These are phyloP conservation scores for Xyliphius kryptos DNA, from an alignment of 2,113 vertebrate genomes.

Conservation along the genomic window DNA sequence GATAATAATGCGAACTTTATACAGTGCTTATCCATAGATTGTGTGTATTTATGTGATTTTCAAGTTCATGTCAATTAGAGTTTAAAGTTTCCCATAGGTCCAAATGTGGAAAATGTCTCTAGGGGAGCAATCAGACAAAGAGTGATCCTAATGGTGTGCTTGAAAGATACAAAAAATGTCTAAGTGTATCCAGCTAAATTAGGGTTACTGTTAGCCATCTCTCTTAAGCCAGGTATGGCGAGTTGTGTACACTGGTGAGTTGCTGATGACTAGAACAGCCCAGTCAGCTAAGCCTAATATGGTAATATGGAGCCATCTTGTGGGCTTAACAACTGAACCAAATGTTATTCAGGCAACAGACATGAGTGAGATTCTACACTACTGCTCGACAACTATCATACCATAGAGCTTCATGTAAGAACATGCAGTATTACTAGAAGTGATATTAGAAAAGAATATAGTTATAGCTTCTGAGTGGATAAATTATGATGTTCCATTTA, in stretches of 20 bases:
- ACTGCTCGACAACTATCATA: background rate
- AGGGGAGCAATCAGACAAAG: background rate
- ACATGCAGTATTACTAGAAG: background rate
- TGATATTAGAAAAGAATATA: background rate
- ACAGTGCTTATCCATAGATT: background rate
- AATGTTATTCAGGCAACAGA: background rate
- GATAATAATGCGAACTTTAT: background rate
- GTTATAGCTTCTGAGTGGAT: background rate
- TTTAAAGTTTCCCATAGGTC: background rate
- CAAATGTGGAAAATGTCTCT: background rate
- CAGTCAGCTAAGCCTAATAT: background rate
- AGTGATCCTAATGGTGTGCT: background rate
- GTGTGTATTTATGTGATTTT: background rate
- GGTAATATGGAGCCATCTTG: conserved; percentile 1
- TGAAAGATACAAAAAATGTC: background rate
- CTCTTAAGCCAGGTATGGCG: background rate
- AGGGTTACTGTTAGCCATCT: background rate
- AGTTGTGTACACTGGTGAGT: background rate
- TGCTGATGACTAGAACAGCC: background rate
- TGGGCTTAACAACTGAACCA: background rate
- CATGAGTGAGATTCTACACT: background rate
- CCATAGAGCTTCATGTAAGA: background rate
- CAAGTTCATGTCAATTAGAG: background rate
- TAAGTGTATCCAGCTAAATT: background rate
- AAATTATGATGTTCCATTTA: background rate